A percentile compares a stretch with the other conserved stretches of the same genome.
These are phyloP conservation scores for Lepus timidus DNA, from an alignment of 2,113 vertebrate genomes.

Conservation along the genomic window DNA sequence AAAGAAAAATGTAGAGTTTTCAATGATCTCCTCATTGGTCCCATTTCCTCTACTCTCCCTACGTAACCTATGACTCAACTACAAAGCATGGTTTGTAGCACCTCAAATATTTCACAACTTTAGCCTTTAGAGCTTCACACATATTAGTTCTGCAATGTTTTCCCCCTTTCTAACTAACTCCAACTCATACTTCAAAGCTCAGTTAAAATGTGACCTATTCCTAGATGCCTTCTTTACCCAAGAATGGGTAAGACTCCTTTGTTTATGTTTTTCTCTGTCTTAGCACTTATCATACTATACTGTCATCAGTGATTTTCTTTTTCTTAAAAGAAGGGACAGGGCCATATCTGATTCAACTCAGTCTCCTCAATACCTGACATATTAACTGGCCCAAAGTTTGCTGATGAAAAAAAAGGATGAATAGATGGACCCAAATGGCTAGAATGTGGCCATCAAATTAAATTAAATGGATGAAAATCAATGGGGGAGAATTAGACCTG, in stretches of 20 bases:
- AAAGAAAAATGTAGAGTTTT: not conserved
- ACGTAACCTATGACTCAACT: not conserved
- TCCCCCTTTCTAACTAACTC: not conserved
- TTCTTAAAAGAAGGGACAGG: not conserved
- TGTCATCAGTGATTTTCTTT: slow-evolving; percentile 14
- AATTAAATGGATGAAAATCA: slow-evolving; percentile 36
- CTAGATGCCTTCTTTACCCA: slow-evolving; percentile 11
- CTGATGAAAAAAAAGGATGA: not conserved
- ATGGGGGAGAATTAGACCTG: not conserved
- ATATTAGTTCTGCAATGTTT: not conserved
- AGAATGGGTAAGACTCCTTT: not conserved
- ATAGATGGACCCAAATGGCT: not conserved
- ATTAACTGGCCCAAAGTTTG: not conserved
- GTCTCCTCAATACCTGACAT: slow-evolving; percentile 1
- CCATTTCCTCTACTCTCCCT: not conserved
- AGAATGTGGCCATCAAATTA: not conserved
- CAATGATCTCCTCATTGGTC: not conserved
- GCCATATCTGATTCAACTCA: not conserved
- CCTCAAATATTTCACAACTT: not conserved
- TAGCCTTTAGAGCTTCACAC: not conserved
- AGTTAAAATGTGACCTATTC: slow-evolving; percentile 28
- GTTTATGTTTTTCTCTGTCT: not conserved
- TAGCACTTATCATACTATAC: slow-evolving; percentile 18
- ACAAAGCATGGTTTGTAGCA: not conserved
- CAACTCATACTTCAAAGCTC: not conserved